Conservation (phyloP, 2,113 vertebrate species). For the Chiloscyllium plagiosum region DNA sequence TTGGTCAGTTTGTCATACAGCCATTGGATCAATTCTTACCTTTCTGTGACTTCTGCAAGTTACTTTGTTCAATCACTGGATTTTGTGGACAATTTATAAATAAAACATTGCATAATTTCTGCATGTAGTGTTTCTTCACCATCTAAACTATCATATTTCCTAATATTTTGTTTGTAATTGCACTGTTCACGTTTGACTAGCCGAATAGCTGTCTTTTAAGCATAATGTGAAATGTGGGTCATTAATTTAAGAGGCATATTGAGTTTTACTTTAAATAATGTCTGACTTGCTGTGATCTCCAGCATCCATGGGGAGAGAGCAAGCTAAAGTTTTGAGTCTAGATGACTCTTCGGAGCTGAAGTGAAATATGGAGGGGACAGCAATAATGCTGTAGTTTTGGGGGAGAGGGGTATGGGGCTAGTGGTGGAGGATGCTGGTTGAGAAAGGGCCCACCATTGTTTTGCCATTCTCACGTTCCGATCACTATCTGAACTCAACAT, state of each 20-base stretch:
- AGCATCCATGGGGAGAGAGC: no score
- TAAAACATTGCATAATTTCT: constrained; percentile 25
- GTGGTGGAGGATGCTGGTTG: no score
- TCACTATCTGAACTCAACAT: no score
- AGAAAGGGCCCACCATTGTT: no score
- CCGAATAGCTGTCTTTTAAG: neutral
- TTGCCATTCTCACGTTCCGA: no score
- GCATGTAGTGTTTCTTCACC: neutral
- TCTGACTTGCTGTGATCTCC: no score
- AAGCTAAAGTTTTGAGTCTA: no score
- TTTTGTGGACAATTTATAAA: constrained; percentile 28
- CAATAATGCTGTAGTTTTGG: no score
- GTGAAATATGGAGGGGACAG: no score
- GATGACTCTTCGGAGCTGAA: no score
- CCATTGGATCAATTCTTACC: neutral
- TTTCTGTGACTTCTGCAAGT: constrained; percentile 4
- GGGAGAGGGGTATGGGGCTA: no score
- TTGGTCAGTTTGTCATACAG: neutral
- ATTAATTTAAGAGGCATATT: neutral
- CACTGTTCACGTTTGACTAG: neutral
- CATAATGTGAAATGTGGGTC: neutral
- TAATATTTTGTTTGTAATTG: neutral
- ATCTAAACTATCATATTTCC: neutral
- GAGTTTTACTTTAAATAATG: no score
- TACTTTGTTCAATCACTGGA: constrained; percentile 17